phyloP scores from a whole-genome alignment of 37 sponge, comb jelly and placozoan species.

The Beroe forskalii region DNA sequence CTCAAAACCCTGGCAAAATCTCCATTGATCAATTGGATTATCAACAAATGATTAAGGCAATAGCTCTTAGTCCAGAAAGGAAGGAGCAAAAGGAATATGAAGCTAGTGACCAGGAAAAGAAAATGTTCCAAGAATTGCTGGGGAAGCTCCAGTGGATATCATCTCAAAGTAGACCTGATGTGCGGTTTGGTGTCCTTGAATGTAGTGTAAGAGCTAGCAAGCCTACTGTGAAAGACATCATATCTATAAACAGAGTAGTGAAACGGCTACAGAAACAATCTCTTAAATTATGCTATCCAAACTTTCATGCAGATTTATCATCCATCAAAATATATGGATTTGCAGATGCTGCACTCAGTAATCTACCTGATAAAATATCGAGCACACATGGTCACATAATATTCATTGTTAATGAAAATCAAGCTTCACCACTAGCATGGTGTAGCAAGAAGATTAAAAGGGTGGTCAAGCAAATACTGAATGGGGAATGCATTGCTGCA shows the following conservation, averaged over 20 bases:
- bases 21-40: neutral
- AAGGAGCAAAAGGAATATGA: neutral
- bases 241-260: neutral
- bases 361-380: constrained; percentile 13
- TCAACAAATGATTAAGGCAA: neutral
- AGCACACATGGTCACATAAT: neutral
- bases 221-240: neutral
- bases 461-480: neutral
- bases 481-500: neutral
- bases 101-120: neutral
- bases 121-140: neutral
- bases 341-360: constrained; percentile 13
- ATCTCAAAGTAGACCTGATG: constrained; percentile 12
- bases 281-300: neutral
- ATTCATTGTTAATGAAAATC: neutral
- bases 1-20: neutral
- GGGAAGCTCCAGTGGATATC: constrained; percentile 55
- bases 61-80: neutral
- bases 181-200: neutral
- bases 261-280: neutral
- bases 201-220: neutral
- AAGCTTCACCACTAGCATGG: constrained; percentile 14
- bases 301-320: neutral
- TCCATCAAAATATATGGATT: neutral
- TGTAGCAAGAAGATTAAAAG: constrained; percentile 11